These are phyloP conservation scores for Sarcophaga peregrina DNA, from an alignment of 1,140 invertebrate genomes.

Conservation along the genomic window DNA sequence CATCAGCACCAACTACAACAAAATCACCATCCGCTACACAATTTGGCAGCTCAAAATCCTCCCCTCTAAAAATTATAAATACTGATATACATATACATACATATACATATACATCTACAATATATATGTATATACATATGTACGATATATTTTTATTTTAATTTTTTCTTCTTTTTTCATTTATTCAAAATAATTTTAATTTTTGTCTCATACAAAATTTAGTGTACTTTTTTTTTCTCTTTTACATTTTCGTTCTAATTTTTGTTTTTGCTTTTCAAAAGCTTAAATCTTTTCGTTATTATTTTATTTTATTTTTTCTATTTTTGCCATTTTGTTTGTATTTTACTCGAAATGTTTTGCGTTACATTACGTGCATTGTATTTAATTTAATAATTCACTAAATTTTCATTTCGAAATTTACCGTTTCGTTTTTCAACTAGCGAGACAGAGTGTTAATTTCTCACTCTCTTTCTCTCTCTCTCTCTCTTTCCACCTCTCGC, in stretches of 20 bases:
- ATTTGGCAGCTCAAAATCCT: slow-evolving; percentile 30
- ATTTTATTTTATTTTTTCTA: neutral
- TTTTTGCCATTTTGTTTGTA: neutral
- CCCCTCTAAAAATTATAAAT: slow-evolving; percentile 26
- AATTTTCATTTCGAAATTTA: neutral
- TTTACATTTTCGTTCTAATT: neutral
- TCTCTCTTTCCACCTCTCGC: too few species aligned
- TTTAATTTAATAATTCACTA: slow-evolving; percentile 26
- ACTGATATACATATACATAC: neutral
- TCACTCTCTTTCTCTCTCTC: too few species aligned
- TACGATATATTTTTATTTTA: neutral
- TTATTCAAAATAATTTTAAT: too few species aligned
- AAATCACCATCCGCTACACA: slow-evolving; percentile 22
- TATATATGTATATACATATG: neutral
- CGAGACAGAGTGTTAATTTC: too few species aligned
- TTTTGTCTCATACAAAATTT: too few species aligned
- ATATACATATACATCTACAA: neutral
- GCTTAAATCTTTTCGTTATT: neutral
- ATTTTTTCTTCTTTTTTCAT: too few species aligned
- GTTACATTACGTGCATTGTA: neutral
- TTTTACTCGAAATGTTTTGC: slow-evolving; percentile 1
- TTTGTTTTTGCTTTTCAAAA: neutral
- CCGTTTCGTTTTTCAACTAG: neutral
- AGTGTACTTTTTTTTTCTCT: neutral
- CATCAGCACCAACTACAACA: slow-evolving; percentile 15